Percentiles rank a stretch among this genome's conserved stretches.
Evolutionary conservation across 1,140 invertebrate species (phyloP).

Genomic region (Nasonia vitripennis): DNA sequence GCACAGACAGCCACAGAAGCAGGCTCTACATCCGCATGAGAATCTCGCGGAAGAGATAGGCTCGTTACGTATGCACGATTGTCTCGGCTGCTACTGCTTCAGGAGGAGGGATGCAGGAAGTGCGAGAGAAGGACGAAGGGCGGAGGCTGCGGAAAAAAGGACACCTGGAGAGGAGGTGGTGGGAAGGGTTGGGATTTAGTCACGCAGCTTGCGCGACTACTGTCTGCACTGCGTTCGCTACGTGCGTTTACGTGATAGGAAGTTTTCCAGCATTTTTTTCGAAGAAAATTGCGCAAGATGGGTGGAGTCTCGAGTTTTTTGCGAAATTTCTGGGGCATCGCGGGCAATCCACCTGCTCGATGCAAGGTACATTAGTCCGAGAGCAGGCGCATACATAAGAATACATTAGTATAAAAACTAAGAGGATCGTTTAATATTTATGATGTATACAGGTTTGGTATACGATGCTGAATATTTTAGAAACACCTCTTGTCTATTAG

Average conservation of each 20-base stretch:
- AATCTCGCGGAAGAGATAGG: slow-evolving; percentile 50
- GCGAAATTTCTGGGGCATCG: neutral
- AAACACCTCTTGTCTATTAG: slow-evolving; percentile 1
- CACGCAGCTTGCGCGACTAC: neutral
- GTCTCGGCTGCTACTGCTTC: slow-evolving; percentile 48
- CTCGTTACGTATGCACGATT: slow-evolving; percentile 63
- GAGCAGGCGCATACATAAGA: slow-evolving; percentile 22
- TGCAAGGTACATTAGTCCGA: slow-evolving; percentile 21
- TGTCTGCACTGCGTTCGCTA: neutral
- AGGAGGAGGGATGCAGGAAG: slow-evolving; percentile 52
- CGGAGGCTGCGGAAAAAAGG: slow-evolving; percentile 38
- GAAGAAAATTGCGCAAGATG: neutral
- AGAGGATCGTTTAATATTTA: slow-evolving; percentile 42
- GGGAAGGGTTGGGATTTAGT: slow-evolving; percentile 9
- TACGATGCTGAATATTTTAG: neutral
- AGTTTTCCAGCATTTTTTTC: neutral
- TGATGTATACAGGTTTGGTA: slow-evolving; percentile 19
- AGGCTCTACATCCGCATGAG: slow-evolving; percentile 46
- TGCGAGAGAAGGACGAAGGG: slow-evolving; percentile 44
- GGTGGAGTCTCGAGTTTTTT: neutral
- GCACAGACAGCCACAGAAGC: neutral
- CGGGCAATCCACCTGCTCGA: slow-evolving; percentile 19
- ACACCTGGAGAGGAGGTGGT: neutral
- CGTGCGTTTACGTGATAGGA: neutral
- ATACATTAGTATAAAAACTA: slow-evolving; percentile 41